phyloP scores from a whole-genome alignment of 2,113 vertebrate species.

The Holacanthus passer region DNA sequence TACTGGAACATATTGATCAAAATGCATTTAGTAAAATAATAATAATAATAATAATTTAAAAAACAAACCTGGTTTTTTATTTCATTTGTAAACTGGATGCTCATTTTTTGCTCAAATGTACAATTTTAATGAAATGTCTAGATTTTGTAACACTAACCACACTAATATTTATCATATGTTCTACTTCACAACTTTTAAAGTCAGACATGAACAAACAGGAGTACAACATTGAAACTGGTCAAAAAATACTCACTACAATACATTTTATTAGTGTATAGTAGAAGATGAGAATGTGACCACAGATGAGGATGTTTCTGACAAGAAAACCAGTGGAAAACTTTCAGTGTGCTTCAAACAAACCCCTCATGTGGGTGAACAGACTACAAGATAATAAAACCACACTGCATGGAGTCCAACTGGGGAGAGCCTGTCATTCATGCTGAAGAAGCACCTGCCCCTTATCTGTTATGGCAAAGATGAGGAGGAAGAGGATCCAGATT shows the following conservation, averaged over 20 bases:
- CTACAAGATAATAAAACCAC: neutral
- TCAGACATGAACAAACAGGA: too few species aligned
- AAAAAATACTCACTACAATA: too few species aligned
- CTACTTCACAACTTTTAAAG: too few species aligned
- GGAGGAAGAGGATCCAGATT: constrained; percentile 13
- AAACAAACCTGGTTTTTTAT: too few species aligned
- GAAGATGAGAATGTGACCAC: neutral
- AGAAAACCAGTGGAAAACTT: neutral
- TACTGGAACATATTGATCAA: neutral
- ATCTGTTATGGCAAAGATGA: constrained; percentile 10
- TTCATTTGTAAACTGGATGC: too few species aligned
- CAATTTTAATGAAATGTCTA: too few species aligned
- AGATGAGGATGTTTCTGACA: neutral
- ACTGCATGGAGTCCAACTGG: neutral
- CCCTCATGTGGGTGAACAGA: neutral
- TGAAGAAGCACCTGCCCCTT: neutral
- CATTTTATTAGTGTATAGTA: too few species aligned
- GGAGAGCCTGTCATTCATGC: neutral
- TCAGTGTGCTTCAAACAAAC: neutral
- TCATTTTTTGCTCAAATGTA: too few species aligned
- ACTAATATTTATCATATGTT: too few species aligned
- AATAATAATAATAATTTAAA: too few species aligned
- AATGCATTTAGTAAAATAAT: neutral
- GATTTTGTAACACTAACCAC: too few species aligned
- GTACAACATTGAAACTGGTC: too few species aligned